Evolutionary conservation across 1,140 invertebrate genomes (phyloP), one percentile per base, ranked within the genome.

Genomic region (Nasonia longicornis): DNA sequence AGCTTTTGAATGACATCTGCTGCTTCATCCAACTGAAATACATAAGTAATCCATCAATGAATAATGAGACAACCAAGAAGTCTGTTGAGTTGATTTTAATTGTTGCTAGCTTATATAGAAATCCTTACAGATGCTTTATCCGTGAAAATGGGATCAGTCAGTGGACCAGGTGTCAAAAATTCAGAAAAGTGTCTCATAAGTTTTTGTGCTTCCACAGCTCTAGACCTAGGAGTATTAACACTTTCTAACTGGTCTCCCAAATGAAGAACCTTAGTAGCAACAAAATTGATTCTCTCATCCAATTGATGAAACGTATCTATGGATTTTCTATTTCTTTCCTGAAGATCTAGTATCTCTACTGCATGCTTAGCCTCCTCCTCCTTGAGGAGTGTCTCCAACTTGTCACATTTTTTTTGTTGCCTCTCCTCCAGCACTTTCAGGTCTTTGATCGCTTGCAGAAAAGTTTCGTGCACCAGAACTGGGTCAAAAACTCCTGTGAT

Each of bases 1-100:
- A 99, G 91, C 88, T 99, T 99, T 90, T 99, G 97, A 86, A 99
- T 99, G 3, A 99, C 95, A 93, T 99, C 98, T n/a, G 98, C 98
- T 63, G 98, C 97, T 92, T 99, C 96, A 89, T 97, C 95, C 58
- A 99, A 90, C 94, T 97, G 85, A 85, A 85, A 48, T 42, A 29
- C 20, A 6, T n/a, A 58, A 58, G 38, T 58, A 4, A n/a, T 58
- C 31, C 31, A 35, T 20, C 16, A 58, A 6, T 38, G 69, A 69
- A 67, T 35, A 35, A 72, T 79, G 72, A 84, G 20, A 4, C 22
- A 29, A 67, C 3, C 4, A 67, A 29, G 10, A 67, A 2, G 6
- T 26, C 81, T 80, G 31, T 86, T 8, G 6, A 85, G 74, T 58
- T n/a, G 7, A 35, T 35, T 83, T 83, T 82, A 72, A 72, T 71